These are phyloP conservation scores for Ochropleura leucogaster DNA, from an alignment of 2,888 invertebrate species.

Conservation along the genomic window DNA sequence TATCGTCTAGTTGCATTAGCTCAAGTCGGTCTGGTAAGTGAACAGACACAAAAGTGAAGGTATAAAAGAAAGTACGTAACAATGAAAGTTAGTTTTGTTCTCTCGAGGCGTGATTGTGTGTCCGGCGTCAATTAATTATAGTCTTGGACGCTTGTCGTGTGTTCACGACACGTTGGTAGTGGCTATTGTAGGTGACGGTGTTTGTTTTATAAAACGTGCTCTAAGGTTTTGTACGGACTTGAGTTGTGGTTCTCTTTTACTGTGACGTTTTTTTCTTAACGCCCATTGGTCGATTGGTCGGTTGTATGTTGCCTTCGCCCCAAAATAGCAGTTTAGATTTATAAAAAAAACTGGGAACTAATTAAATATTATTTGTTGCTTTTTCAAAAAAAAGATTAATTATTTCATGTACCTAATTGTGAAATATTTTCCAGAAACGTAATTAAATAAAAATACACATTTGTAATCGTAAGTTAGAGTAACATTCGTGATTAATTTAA, in stretches of 20 bases:
- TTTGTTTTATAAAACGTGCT: constrained; percentile 5
- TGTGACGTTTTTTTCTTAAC: no score
- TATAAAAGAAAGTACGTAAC: constrained; percentile 38
- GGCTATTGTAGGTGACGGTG: constrained; percentile 9
- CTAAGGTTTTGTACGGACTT: constrained; percentile 4
- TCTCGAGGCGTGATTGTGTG: constrained; percentile 29
- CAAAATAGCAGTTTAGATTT: no score
- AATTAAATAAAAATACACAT: no score
- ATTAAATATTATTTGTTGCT: no score
- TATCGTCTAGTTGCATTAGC: background rate
- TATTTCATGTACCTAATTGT: no score
- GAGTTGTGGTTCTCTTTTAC: background rate
- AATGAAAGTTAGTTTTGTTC: constrained; percentile 29
- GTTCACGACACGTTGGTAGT: constrained; percentile 12
- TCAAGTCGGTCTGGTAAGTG: background rate
- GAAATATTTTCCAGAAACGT: no score
- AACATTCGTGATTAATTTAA: no score
- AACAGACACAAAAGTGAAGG: constrained; percentile 29
- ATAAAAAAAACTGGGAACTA: no score
- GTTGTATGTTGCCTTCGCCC: no score
- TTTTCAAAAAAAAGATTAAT: no score
- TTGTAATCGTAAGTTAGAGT: no score
- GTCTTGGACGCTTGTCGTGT: constrained; percentile 24
- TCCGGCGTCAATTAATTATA: constrained; percentile 24
- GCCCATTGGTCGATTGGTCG: no score